These are phyloP conservation scores for Ictalurus punctatus DNA, from an alignment of 2,113 vertebrate genomes.

Conservation along the genomic window DNA sequence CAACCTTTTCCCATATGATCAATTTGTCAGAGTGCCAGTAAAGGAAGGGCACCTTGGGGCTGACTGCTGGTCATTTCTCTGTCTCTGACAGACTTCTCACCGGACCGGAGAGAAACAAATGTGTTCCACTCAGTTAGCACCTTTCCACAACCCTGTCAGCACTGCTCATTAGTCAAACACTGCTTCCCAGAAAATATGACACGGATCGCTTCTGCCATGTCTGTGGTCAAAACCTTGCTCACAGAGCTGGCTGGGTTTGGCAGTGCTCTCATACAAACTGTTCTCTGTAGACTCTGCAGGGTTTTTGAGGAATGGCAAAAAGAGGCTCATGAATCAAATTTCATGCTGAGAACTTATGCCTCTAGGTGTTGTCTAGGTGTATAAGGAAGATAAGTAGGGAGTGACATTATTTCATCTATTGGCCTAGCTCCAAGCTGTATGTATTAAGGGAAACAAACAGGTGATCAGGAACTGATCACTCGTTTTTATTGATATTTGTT, in stretches of 20 bases:
- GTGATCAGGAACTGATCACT: slow-evolving; percentile 55
- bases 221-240: slow-evolving; percentile 64
- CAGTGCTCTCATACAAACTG: slow-evolving; percentile 30
- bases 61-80: slow-evolving; percentile 75
- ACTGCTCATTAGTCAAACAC: slow-evolving; percentile 79
- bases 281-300: slow-evolving; percentile 23
- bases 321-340: slow-evolving; percentile 23
- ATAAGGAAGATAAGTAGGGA: slow-evolving; percentile 59
- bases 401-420: slow-evolving; percentile 59
- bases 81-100: slow-evolving; percentile 55
- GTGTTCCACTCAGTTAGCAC: slow-evolving; percentile 74
- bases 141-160: slow-evolving; percentile 73
- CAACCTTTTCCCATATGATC: slow-evolving; percentile 68
- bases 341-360: slow-evolving; percentile 16
- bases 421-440: slow-evolving; percentile 10
- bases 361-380: slow-evolving; percentile 57
- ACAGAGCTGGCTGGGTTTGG: slow-evolving; percentile 37
- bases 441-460: slow-evolving; percentile 58
- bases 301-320: slow-evolving; percentile 13
- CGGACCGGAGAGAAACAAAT: slow-evolving; percentile 65
- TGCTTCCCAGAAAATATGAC: slow-evolving; percentile 75
- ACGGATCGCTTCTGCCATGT: slow-evolving; percentile 67
- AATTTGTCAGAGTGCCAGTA: slow-evolving; percentile 73
- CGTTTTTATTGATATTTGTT: slow-evolving; percentile 67
- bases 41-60: slow-evolving; percentile 74